These are phyloP conservation scores for Philypnodon macrostomus DNA, from an alignment of 2,797 vertebrate species.

Conservation along the genomic window DNA sequence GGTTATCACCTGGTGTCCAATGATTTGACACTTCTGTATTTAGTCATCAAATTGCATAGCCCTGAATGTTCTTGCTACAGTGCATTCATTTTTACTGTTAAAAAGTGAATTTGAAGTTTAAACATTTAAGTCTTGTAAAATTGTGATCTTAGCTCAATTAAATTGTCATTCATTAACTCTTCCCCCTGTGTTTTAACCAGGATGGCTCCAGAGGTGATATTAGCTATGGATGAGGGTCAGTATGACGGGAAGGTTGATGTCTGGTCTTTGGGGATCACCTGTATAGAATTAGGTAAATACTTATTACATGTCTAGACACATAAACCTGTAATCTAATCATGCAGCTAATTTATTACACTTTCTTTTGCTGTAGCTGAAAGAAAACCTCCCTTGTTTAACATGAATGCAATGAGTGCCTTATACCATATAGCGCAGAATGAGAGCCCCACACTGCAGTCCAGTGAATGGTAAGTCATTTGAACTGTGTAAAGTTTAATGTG, in stretches of 20 bases:
- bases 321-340: no score
- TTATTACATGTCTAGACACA: neutral
- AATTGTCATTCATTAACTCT: no score
- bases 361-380: constrained; percentile 86
- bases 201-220: constrained; percentile 99
- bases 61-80: no score
- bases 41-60: no score
- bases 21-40: no score
- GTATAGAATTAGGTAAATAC: constrained; percentile 93
- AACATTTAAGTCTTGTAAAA: no score
- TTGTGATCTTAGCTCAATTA: no score
- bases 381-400: constrained; percentile 99
- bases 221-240: constrained; percentile 99
- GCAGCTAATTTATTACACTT: neutral
- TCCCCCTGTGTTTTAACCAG: constrained; percentile 59
- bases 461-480: constrained; percentile 89
- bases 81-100: no score
- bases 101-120: no score
- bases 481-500: no score
- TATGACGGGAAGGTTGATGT: constrained; percentile 98
- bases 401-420: constrained; percentile 99
- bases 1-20: no score
- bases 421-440: constrained; percentile 99
- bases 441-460: constrained; percentile 95
- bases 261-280: constrained; percentile 98